Conservation (phyloP, 2,888 invertebrate species). For the Drosophila prolongata region DNA sequence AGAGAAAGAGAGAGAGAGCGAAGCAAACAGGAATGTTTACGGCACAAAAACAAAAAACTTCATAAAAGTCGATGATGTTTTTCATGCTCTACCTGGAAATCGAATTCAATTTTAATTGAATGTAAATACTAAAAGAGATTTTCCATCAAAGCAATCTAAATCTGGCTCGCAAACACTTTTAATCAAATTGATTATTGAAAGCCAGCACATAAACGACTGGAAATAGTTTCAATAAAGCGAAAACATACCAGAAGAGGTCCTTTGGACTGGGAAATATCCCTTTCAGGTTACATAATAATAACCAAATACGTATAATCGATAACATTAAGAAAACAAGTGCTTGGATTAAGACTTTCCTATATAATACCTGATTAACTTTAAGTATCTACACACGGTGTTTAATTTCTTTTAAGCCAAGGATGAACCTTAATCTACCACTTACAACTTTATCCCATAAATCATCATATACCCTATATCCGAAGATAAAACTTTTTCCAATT, state of each 20-base stretch:
- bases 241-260: neutral
- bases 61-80: conserved; percentile 18
- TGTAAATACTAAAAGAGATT: conserved; percentile 28
- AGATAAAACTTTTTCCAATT: conserved; percentile 34
- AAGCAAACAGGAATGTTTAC: conserved; percentile 66
- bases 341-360: too few relatives aligned
- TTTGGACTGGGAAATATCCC: conserved; percentile 4
- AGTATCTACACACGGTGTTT: neutral
- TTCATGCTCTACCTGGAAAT: conserved; percentile 32
- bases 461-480: conserved; percentile 15
- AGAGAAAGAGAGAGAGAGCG: conserved; percentile 18
- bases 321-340: too few relatives aligned
- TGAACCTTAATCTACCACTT: neutral
- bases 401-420: neutral
- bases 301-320: too few relatives aligned
- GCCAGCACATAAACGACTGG: neutral
- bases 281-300: neutral
- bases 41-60: conserved; percentile 39
- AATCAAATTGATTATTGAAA: conserved; percentile 26
- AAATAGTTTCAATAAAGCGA: conserved; percentile 14
- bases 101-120: conserved; percentile 42
- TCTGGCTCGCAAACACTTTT: conserved; percentile 13
- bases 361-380: too few relatives aligned
- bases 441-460: conserved; percentile 24
- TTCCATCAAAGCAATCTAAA: conserved; percentile 29